Percentiles rank a stretch among this genome's conserved stretches.
Conservation (phyloP, 2,888 invertebrate species). For the Mamestra brassicae region DNA sequence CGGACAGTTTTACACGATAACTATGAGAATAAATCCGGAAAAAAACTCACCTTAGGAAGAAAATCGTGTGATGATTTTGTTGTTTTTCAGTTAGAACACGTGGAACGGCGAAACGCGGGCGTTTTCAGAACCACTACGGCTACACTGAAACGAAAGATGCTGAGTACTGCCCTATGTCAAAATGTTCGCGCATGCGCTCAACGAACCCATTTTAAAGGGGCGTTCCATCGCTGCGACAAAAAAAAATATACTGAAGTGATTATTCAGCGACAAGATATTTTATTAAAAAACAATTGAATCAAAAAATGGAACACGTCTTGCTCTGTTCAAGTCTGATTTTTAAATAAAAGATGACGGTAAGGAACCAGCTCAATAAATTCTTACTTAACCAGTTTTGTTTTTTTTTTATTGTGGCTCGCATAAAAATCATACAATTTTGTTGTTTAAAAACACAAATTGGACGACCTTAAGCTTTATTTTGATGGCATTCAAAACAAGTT, state of each 20-base stretch:
- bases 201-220: constrained; percentile 51
- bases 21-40: not conserved
- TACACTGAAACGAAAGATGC: constrained; percentile 64
- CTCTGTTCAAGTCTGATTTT: constrained; percentile 7
- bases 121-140: constrained; percentile 61
- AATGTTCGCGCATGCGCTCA: constrained; percentile 76
- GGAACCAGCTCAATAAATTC: constrained; percentile 18
- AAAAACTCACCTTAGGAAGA: constrained; percentile 56
- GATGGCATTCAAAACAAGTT: constrained; percentile 55
- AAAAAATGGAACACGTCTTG: constrained; percentile 18
- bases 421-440: constrained; percentile 20
- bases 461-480: constrained; percentile 50
- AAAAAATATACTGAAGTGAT: not conserved
- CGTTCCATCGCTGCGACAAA: constrained; percentile 54
- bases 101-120: constrained; percentile 45
- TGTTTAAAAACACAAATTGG: constrained; percentile 24
- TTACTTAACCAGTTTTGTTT: constrained; percentile 41
- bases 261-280: not conserved
- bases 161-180: constrained; percentile 69
- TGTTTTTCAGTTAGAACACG: constrained; percentile 38
- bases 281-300: not conserved
- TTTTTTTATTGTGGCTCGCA: constrained; percentile 1
- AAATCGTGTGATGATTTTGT: constrained; percentile 53
- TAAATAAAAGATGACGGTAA: constrained; percentile 28
- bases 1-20: not conserved